phyloP scores from a whole-genome alignment of 2,797 vertebrate species.

The Acridotheres tristis region DNA sequence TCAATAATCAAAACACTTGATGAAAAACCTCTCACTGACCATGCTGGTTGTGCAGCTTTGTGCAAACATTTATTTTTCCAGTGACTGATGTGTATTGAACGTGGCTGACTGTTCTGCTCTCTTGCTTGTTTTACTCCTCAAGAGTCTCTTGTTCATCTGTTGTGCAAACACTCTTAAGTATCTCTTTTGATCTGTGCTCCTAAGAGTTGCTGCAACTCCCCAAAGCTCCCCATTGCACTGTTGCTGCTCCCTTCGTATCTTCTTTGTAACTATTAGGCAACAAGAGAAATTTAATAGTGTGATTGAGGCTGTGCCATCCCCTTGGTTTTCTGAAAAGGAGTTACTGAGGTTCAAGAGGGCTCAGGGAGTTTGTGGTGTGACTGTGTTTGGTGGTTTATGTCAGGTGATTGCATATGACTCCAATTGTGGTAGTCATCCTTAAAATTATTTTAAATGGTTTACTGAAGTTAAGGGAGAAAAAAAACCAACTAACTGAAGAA shows the following conservation, averaged over 20 bases:
- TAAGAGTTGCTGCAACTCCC: neutral
- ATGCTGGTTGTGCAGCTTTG: constrained; percentile 9
- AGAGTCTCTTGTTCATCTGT: neutral
- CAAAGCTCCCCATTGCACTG: neutral
- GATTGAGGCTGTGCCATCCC: neutral
- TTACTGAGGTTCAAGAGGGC: neutral
- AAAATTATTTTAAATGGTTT: neutral
- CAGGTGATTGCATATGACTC: neutral
- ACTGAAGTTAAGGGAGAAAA: neutral
- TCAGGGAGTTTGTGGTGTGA: neutral
- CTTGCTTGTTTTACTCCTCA: constrained; percentile 18
- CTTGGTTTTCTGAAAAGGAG: neutral
- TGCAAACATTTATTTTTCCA: constrained; percentile 48
- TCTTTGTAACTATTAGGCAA: neutral
- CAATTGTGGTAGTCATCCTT: neutral
- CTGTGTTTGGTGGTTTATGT: neutral
- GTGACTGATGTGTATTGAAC: neutral
- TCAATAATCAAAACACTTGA: neutral
- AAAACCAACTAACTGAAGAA: neutral
- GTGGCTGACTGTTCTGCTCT: neutral
- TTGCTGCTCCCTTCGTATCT: neutral
- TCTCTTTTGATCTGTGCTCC: neutral
- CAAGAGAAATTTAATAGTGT: neutral
- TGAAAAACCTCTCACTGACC: neutral
- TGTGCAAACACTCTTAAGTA: neutral